Conservation (phyloP, 2,113 vertebrate species). For the Pollachius pollachius region DNA sequence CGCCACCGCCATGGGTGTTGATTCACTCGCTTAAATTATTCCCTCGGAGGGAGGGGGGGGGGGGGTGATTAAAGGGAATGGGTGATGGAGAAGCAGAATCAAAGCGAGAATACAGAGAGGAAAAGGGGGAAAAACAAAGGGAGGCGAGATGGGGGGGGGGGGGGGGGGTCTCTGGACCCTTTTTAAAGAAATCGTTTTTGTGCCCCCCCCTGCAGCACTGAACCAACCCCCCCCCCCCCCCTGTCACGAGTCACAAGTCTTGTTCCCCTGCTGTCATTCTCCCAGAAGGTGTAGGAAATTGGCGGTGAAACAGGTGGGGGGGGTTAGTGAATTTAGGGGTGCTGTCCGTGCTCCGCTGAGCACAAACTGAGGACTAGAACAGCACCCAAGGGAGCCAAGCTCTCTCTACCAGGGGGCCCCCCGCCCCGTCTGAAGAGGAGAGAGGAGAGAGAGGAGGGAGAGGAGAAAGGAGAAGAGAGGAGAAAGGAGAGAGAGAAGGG, state of each 20-base stretch:
- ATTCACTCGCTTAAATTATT: slow-evolving; percentile 65
- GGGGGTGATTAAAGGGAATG: slow-evolving; percentile 20
- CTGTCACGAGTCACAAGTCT: no score
- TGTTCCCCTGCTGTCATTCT: no score
- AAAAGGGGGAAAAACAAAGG: slow-evolving; percentile 47
- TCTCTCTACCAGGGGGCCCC: slow-evolving; percentile 28
- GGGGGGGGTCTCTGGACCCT: no score
- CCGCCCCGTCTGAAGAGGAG: slow-evolving; percentile 15
- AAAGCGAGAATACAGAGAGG: neutral
- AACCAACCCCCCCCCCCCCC: no score
- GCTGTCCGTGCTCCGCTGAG: slow-evolving; percentile 60
- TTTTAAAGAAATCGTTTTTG: no score
- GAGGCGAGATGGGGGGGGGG: slow-evolving; percentile 10
- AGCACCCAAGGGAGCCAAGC: slow-evolving; percentile 46
- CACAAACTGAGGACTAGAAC: slow-evolving; percentile 55
- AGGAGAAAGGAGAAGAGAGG: no score
- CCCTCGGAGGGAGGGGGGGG: slow-evolving; percentile 34
- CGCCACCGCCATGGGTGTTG: slow-evolving; percentile 48
- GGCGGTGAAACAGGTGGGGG: slow-evolving; percentile 25
- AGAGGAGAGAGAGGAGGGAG: slow-evolving; percentile 18
- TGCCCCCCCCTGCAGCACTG: no score
- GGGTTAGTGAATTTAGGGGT: slow-evolving; percentile 60
- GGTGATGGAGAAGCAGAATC: slow-evolving; percentile 16
- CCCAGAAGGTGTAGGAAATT: no score
- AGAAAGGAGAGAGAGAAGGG: no score